These are phyloP conservation scores for Hermaeophaga mercurialis DNA, from an alignment of 2,888 invertebrate genomes.

Conservation along the genomic window DNA sequence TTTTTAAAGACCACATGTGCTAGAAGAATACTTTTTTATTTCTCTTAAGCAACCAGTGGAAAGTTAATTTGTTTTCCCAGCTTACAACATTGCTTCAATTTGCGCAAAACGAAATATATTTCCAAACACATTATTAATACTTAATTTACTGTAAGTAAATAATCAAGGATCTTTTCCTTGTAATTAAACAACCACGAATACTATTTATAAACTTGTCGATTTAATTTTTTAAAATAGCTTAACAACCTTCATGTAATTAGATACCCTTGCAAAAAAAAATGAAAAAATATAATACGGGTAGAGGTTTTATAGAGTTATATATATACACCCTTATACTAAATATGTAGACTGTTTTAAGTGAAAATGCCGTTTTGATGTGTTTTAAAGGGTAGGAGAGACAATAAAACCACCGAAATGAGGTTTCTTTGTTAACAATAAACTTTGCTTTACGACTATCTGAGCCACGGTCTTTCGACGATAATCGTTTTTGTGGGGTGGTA, in stretches of 20 bases:
- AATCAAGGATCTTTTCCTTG: too few relatives aligned
- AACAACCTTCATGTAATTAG: not conserved
- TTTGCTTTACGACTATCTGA: slow-evolving; percentile 18
- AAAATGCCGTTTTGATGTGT: not conserved
- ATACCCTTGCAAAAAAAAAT: not conserved
- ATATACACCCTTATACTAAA: not conserved
- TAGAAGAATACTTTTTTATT: too few relatives aligned
- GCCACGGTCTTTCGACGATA: slow-evolving; percentile 14
- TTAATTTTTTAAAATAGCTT: too few relatives aligned
- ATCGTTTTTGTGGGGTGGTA: slow-evolving; percentile 11
- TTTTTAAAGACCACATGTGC: not conserved
- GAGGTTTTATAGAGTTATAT: not conserved
- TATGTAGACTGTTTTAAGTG: not conserved
- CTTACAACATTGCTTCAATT: not conserved
- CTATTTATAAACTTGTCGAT: too few relatives aligned
- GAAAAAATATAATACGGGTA: not conserved
- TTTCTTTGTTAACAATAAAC: slow-evolving; percentile 16
- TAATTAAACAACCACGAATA: too few relatives aligned
- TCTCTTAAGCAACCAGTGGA: too few relatives aligned
- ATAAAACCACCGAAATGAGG: slow-evolving; percentile 13
- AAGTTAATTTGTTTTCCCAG: not conserved
- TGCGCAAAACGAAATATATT: not conserved
- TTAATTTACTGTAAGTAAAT: too few relatives aligned
- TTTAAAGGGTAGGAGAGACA: slow-evolving; percentile 7
- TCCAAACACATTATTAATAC: too few relatives aligned